phyloP scores from a whole-genome alignment of 2,888 invertebrate species.

The Apomyelois bistriatella region DNA sequence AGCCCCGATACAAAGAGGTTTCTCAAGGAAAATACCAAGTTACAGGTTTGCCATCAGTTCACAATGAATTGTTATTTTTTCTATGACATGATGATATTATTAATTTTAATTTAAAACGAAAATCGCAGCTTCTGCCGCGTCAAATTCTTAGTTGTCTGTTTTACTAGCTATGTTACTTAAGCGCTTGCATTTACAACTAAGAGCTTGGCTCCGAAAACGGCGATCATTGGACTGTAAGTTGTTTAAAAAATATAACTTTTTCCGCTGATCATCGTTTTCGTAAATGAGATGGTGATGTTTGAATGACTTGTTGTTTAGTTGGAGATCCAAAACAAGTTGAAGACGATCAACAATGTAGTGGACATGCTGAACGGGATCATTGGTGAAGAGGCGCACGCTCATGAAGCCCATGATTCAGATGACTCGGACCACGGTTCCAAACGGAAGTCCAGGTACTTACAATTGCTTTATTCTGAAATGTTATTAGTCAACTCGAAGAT shows the following conservation, averaged over 20 bases:
- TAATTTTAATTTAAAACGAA: background rate
- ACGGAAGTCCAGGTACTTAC: slow-evolving; percentile 67
- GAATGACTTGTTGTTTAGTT: slow-evolving; percentile 69
- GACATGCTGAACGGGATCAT: slow-evolving; percentile 93
- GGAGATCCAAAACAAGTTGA: slow-evolving; percentile 88
- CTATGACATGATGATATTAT: background rate
- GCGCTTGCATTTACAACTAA: slow-evolving; percentile 29
- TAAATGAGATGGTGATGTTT: slow-evolving; percentile 18
- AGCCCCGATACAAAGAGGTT: slow-evolving; percentile 89
- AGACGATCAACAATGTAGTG: slow-evolving; percentile 92
- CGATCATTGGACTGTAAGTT: background rate
- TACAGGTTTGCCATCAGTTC: slow-evolving; percentile 83
- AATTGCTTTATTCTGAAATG: background rate
- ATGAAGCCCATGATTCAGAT: slow-evolving; percentile 41
- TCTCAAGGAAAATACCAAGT: slow-evolving; percentile 89
- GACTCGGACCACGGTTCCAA: slow-evolving; percentile 51
- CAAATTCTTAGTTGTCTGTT: slow-evolving; percentile 28
- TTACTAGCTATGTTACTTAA: slow-evolving; percentile 23
- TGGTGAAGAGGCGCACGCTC: slow-evolving; percentile 81
- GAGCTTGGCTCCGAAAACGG: slow-evolving; percentile 5
- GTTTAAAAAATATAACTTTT: background rate
- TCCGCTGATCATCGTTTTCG: background rate
- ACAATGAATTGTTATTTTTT: slow-evolving; percentile 15
- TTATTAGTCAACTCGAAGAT: slow-evolving; percentile 7
- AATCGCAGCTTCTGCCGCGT: background rate